Base-by-base conservation (phyloP, 2,888 invertebrate genomes). In the Strigamia maritima region DNA sequence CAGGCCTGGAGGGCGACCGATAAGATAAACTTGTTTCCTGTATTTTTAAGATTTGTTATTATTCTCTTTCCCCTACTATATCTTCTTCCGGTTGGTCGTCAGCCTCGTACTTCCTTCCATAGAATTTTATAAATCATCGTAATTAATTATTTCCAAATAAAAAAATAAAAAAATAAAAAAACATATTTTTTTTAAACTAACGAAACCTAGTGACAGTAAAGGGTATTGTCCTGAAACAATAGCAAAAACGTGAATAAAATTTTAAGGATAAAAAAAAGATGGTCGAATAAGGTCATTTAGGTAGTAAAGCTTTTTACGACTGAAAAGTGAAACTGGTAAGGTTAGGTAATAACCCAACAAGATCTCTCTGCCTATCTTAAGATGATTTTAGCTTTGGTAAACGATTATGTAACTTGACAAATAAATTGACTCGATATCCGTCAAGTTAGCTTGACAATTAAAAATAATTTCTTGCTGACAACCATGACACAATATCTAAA, bases 1-100 rank as follows among this genome's bases (percentile, higher is more conserved):
- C 22, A 65, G 24, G 60, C 24, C 60, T 65, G 60, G n/a, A 65
- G 60, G 19, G 14, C 60, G 22, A 65, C 22, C 12, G 60, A 65
- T 65, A 65, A 24, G 60, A 65, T 65, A 65, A 65, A 22, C 10
- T 12, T 12, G 24, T 24, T 65, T 65, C 60, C 60, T 65, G 60
- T 22, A 44, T 44, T 44, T 24, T 22, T 65, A 24, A 19, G 12
- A 65, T 54, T 54, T 54, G 38, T 8, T 38, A 38, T 38, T 38
- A 8, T 38, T 38, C 6, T n/a, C n/a, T n/a, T n/a, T 49, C 19
- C 49, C 16, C 1, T 19, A 65, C 4, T 12, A 22, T 22, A 65
- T 65, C 60, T 22, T 65, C 60, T 65, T 65, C 60, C 60, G 60
- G 22, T 22, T 65, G 60, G 60, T 65, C 60, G 24, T 65, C 60